These are phyloP conservation scores for Rhinogobius similis DNA, from an alignment of 2,113 vertebrate genomes.

Conservation along the genomic window DNA sequence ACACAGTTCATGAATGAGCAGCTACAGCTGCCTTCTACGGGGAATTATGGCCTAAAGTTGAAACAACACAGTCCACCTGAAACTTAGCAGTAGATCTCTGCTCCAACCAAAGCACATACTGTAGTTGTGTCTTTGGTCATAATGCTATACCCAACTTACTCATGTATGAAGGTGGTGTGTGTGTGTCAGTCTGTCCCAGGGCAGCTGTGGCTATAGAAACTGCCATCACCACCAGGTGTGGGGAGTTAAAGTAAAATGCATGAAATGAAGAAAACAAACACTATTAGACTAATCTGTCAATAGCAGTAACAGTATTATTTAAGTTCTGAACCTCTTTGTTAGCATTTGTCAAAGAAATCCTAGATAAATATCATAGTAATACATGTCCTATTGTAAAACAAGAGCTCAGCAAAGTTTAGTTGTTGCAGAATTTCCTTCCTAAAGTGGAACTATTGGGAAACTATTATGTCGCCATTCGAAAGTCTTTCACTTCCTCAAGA, in stretches of 20 bases:
- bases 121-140: neutral
- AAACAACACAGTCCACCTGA: neutral
- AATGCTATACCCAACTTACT: neutral
- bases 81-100: neutral
- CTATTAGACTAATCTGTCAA: too few relatives aligned
- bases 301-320: too few relatives aligned
- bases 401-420: constrained; percentile 57
- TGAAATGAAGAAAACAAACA: too few relatives aligned
- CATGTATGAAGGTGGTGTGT: too few relatives aligned
- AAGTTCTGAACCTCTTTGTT: neutral
- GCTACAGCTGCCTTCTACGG: neutral
- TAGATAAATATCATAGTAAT: constrained; percentile 24
- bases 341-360: neutral
- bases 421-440: constrained; percentile 50
- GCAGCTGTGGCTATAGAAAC: too few relatives aligned
- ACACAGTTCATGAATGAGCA: constrained; percentile 18
- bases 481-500: constrained; percentile 68
- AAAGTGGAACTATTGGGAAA: constrained; percentile 60
- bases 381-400: constrained; percentile 53
- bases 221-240: too few relatives aligned
- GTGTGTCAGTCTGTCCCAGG: too few relatives aligned
- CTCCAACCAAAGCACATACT: too few relatives aligned
- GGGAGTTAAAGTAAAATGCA: too few relatives aligned
- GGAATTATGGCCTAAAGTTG: neutral
- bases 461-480: constrained; percentile 38